A percentile compares a stretch with the other conserved stretches of the same genome.
phyloP scores from a whole-genome alignment of 2,888 invertebrate genomes.

The Camptogramma bilineatum region DNA sequence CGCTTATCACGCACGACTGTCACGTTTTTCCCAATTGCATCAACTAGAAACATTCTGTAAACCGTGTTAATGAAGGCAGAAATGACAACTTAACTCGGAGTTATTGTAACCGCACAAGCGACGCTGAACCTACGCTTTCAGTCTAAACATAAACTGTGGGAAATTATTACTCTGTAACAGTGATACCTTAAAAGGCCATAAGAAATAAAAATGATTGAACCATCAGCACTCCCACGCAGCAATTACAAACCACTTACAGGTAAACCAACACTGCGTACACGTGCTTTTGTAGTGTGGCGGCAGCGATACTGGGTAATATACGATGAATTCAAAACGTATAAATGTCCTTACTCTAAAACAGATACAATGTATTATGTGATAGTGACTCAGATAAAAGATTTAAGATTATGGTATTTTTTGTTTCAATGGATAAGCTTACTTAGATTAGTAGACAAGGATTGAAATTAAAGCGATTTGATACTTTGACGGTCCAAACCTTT shows the following conservation, averaged over 20 bases:
- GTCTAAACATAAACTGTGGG: conserved; percentile 6
- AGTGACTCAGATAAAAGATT: conserved; percentile 4
- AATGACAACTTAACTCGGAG: neutral
- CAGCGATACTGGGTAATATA: conserved; percentile 31
- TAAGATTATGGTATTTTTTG: neutral
- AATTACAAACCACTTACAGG: conserved; percentile 56
- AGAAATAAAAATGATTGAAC: conserved; percentile 45
- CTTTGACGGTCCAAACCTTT: too few species aligned
- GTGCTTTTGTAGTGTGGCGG: conserved; percentile 44
- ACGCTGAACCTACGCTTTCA: neutral
- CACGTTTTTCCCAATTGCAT: neutral
- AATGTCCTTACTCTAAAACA: conserved; percentile 12
- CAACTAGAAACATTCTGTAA: neutral
- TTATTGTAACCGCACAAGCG: neutral
- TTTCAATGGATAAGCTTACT: too few species aligned
- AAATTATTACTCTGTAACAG: conserved; percentile 31
- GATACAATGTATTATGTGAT: neutral
- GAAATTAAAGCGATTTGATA: too few species aligned
- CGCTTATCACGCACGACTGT: neutral
- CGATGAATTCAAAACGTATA: conserved; percentile 37
- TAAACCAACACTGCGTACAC: conserved; percentile 53
- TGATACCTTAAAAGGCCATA: conserved; percentile 45
- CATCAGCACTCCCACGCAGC: conserved; percentile 51
- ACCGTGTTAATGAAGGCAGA: neutral
- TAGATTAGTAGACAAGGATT: neutral